Conservation (phyloP, 1,140 invertebrate genomes). For the Tigriopus japonicus region DNA sequence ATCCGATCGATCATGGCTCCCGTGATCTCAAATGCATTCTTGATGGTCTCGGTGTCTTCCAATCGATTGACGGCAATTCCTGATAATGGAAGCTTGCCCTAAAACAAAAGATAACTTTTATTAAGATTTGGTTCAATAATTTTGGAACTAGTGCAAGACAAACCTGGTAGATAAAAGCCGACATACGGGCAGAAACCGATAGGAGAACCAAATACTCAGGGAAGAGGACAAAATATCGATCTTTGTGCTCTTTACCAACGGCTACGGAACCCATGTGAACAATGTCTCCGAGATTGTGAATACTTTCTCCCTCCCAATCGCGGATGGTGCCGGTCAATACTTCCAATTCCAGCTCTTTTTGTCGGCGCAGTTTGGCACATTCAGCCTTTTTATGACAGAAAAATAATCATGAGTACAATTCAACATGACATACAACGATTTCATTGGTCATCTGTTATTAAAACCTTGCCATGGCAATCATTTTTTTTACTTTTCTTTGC, state of each 20-base stretch:
- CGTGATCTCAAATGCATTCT: slow-evolving; percentile 78
- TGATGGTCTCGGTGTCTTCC: slow-evolving; percentile 55
- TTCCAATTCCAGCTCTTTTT: slow-evolving; percentile 88
- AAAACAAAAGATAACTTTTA: slow-evolving; percentile 21
- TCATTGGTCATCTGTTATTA: background rate
- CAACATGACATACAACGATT: slow-evolving; percentile 3
- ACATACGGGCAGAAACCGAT: slow-evolving; percentile 69
- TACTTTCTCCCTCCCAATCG: slow-evolving; percentile 81
- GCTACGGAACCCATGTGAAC: slow-evolving; percentile 41
- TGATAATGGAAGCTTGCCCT: slow-evolving; percentile 74
- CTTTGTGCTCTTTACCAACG: slow-evolving; percentile 28
- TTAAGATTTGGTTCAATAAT: too few relatives aligned
- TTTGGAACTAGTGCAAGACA: slow-evolving; percentile 25
- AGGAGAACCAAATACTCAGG: slow-evolving; percentile 67
- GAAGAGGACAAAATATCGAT: slow-evolving; percentile 81
- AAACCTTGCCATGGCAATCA: background rate
- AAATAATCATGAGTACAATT: slow-evolving; percentile 15
- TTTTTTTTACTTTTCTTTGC: too few relatives aligned
- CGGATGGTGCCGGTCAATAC: slow-evolving; percentile 77
- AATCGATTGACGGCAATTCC: slow-evolving; percentile 54
- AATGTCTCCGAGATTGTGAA: slow-evolving; percentile 49
- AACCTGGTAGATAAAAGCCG: slow-evolving; percentile 83
- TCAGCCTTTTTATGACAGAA: slow-evolving; percentile 45
- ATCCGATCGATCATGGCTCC: slow-evolving; percentile 77
- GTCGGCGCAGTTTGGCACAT: slow-evolving; percentile 63